Evolutionary conservation across 2,113 vertebrate genomes (phyloP), one percentile per base, ranked within the genome.

Genomic region (Neogale vison): DNA sequence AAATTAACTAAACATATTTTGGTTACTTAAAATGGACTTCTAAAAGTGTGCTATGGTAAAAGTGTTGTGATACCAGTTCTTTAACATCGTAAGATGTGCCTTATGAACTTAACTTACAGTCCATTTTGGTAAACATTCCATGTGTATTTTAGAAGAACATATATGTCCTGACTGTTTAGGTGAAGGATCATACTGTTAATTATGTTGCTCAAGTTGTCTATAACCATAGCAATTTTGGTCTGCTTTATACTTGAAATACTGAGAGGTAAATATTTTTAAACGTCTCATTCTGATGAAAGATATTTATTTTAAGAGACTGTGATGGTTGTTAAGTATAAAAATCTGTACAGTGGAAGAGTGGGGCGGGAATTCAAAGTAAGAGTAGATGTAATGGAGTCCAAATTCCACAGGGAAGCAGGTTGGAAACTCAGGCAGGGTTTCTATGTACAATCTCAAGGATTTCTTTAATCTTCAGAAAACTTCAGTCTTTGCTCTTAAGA

Each of bases 1-100:
- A 15, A 87, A 77, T 90, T 71, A 89, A 83, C 39, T 15, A 90
- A 88, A 52, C 90, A 4, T 72, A 88, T 83, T 94, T 92, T 84
- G 79, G 36, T 26, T 72, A 96, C 59, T 93, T 87, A 90, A 57
- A 36, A 74, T 89, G 65, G 12, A 77, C 85, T 63, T 89, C 47
- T 57, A 90, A 88, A 97, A 74, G 39, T 93, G 57, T 61, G 8
- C 36, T 80, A 2, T 47, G 4, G 21, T 87, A 93, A 94, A 90
- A 47, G 7, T 52, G 2, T 6, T 36, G 15, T 52, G 34, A 72
- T 80, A n/a, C 4, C 42, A 93, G 29, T 79, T 36, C 36, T 23
- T 93, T 83, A 85, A 76, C 21, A 59, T 82, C 8, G 15, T 72
- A n/a, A 82, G 9, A 87, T 65, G 39, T 91, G 6, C 29, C 24